Evolutionary conservation across 2,113 vertebrate species (phyloP).

Genomic region (Cheilinus undulatus): DNA sequence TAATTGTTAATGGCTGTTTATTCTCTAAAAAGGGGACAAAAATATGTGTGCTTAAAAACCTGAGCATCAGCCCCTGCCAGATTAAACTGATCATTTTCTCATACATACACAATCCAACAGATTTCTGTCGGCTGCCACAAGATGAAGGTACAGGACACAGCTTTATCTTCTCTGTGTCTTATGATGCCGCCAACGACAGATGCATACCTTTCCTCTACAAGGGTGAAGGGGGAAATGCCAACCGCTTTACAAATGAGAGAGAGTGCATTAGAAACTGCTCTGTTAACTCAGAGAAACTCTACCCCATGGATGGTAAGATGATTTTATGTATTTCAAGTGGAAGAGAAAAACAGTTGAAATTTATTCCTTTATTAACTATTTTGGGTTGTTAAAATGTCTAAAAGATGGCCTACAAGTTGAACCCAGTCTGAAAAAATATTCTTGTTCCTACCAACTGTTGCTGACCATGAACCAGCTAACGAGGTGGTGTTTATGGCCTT

Average conservation of each 20-base stretch:
- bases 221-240: conserved; percentile 78
- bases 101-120: conserved; percentile 63
- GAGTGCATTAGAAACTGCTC: conserved; percentile 81
- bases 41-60: too few species aligned
- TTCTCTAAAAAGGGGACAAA: too few species aligned
- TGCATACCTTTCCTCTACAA: conserved; percentile 76
- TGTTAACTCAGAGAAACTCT: conserved; percentile 19
- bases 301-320: conserved; percentile 74
- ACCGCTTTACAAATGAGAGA: conserved; percentile 76
- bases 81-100: not conserved
- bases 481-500: conserved; percentile 33
- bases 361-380: not conserved
- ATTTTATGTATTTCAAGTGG: not conserved
- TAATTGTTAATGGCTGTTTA: too few species aligned
- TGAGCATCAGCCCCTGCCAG: too few species aligned
- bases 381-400: conserved; percentile 11
- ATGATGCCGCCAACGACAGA: conserved; percentile 33
- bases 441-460: conserved; percentile 2
- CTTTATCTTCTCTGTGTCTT: conserved; percentile 26
- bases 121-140: conserved; percentile 45
- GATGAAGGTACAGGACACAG: conserved; percentile 28
- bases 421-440: too few species aligned
- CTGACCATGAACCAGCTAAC: conserved; percentile 60
- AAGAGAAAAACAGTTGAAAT: not conserved
- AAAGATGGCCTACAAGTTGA: not conserved